Conservation (phyloP, 2,888 invertebrate genomes). For the Pristionchus fissidentatus region DNA sequence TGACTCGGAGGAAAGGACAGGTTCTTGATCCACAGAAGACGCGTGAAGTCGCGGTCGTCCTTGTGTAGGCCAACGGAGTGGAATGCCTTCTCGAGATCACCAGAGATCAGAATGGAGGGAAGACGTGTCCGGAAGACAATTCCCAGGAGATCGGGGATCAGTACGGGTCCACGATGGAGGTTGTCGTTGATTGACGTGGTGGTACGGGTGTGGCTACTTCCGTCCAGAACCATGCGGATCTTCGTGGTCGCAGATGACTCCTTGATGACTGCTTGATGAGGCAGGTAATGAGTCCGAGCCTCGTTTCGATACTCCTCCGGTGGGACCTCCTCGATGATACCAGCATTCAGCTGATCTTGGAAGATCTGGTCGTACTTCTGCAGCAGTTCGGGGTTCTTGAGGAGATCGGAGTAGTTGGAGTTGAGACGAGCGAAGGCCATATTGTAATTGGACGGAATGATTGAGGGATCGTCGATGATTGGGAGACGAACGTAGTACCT, state of each 20-base stretch:
- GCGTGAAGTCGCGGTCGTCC: conserved; percentile 48
- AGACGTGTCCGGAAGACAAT: conserved; percentile 50
- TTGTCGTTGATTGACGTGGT: conserved; percentile 51
- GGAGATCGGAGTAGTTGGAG: not conserved
- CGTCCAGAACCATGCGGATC: conserved; percentile 53
- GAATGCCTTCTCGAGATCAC: conserved; percentile 60
- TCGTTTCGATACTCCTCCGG: not conserved
- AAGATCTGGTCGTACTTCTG: conserved; percentile 48
- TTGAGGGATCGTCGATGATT: not conserved
- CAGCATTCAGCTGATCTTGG: conserved; percentile 42
- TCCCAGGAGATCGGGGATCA: conserved; percentile 49
- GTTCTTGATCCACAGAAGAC: conserved; percentile 50
- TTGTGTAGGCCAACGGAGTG: conserved; percentile 49
- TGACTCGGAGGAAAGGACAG: not conserved
- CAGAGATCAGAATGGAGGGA: conserved; percentile 36
- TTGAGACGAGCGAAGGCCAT: not conserved
- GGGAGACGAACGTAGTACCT: conserved; percentile 6
- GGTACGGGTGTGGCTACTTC: conserved; percentile 41
- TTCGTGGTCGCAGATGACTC: conserved; percentile 51
- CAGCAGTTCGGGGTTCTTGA: conserved; percentile 38
- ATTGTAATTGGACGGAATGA: not conserved
- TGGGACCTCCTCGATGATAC: conserved; percentile 51
- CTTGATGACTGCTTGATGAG: conserved; percentile 51
- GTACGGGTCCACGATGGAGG: conserved; percentile 49
- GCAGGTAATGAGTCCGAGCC: conserved; percentile 47